phyloP scores from a whole-genome alignment of 2,797 vertebrate species.

The Hirundo rustica region DNA sequence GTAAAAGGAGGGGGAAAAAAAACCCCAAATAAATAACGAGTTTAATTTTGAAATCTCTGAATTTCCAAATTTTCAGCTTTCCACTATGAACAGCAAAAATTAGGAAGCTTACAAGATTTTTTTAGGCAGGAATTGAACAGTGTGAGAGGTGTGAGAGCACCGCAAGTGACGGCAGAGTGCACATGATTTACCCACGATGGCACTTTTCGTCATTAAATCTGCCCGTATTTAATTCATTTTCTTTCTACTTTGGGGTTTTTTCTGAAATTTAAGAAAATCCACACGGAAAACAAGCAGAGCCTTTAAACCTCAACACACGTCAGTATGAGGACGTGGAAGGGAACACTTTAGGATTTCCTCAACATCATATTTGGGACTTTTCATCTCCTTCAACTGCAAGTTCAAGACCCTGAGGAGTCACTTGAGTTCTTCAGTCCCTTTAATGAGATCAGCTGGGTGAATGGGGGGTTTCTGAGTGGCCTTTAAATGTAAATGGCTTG shows the following conservation, averaged over 20 bases:
- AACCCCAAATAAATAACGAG: fast-evolving
- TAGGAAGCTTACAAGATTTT: fast-evolving
- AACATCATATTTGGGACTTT: neutral
- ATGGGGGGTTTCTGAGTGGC: neutral
- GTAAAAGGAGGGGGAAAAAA: neutral
- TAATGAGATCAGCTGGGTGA: neutral
- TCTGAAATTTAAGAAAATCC: neutral
- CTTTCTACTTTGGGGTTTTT: neutral
- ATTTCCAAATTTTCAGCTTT: neutral
- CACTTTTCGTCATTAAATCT: neutral
- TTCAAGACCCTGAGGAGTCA: slow-evolving; percentile 8
- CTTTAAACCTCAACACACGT: neutral
- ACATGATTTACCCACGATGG: fast-evolving
- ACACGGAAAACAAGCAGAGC: neutral
- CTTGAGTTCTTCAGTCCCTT: neutral
- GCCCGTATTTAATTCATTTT: neutral
- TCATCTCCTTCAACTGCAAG: neutral
- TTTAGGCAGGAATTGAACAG: neutral
- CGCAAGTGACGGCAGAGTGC: no score
- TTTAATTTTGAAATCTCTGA: neutral
- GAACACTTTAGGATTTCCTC: neutral
- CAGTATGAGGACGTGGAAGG: fast-evolving
- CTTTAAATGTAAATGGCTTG: neutral
- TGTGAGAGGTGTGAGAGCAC: neutral
- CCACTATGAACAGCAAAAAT: fast-evolving